Evolutionary conservation across 2,888 invertebrate genomes (phyloP).

Genomic region (Microplitis deprimator): DNA sequence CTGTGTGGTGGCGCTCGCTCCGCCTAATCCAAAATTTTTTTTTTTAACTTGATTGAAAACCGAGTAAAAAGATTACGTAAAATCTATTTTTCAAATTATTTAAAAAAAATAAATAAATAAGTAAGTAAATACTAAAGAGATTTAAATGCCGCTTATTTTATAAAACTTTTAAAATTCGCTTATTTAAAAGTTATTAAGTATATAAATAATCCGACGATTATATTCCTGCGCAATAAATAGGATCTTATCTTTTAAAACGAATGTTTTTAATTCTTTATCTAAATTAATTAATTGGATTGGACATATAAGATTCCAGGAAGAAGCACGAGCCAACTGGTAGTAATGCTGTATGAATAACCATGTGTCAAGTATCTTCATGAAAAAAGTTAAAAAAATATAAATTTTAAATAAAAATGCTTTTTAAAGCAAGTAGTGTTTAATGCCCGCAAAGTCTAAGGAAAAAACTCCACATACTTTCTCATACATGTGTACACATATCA

Average conservation of each 20-base stretch:
- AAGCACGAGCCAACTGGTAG: constrained; percentile 32
- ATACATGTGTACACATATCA: neutral
- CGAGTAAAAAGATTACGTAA: constrained; percentile 26
- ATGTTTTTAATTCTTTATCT: constrained; percentile 35
- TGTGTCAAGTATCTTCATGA: constrained; percentile 23
- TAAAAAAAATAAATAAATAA: neutral
- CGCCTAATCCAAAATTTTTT: constrained; percentile 18
- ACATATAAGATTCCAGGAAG: constrained; percentile 37
- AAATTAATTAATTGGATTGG: constrained; percentile 40
- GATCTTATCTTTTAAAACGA: constrained; percentile 38
- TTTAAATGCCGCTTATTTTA: neutral
- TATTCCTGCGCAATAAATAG: constrained; percentile 31
- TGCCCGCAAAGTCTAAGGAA: neutral
- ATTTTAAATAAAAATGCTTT: neutral
- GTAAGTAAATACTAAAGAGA: neutral
- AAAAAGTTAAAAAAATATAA: neutral
- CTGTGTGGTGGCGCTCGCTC: constrained; percentile 29
- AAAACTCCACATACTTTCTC: too few species aligned
- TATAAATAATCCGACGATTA: constrained; percentile 26
- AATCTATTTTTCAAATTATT: neutral
- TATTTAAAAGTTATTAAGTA: neutral
- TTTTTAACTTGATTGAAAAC: constrained; percentile 24
- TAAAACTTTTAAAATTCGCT: neutral
- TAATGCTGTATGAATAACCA: neutral
- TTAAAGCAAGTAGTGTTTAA: constrained; percentile 1